Base-by-base conservation (phyloP, 2,888 invertebrate species). In the Caenorhabditis uteleia region DNA sequence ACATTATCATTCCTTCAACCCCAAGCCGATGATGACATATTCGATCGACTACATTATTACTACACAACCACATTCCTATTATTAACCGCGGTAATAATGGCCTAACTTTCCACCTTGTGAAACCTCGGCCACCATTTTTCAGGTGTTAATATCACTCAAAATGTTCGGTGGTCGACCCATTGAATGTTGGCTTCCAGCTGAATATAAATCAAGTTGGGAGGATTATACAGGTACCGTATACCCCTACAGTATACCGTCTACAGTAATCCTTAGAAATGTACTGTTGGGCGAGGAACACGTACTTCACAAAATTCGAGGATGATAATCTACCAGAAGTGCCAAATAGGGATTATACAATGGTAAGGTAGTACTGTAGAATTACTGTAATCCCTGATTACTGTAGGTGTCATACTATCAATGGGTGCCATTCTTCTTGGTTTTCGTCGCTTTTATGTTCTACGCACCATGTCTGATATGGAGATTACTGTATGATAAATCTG, bases 21-120 rank as follows among this genome's bases (percentile, higher is more conserved):
- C 20, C 77, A 78, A 50, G 68, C 76, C 10, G 83, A 83, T 60
- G 83, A 83, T 55, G 83, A 83, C 60, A 79, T 82, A 31, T 74
- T 77, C 40, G 86, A 86, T 74, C 76, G 86, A 33, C 77, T 86
- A 61, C 85, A 84, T 75, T 86, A 86, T 68, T 84, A 85, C 54
- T 86, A 86, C 79, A 86, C 85, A n/a, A 84, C 84, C 48, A 85
- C 86, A 53, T 84, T 86, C 58, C 82, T 86, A 62, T 82, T 86
- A 56, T 82, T 86, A 48, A 85, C 85, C 57, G 85, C 85, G 39
- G 81, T 79, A 34, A 64, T 66, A 55, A 12, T 8, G 27, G n/a
- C 26, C 21, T 29, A 23, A 40, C 12, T 29, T 38, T 33, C 29
- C 20, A 26, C 27, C 50, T 7, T 38, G 8, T n/a, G 27, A 59